Base-by-base conservation (phyloP, 2,113 vertebrate species). In the Limnothrissa miodon region DNA sequence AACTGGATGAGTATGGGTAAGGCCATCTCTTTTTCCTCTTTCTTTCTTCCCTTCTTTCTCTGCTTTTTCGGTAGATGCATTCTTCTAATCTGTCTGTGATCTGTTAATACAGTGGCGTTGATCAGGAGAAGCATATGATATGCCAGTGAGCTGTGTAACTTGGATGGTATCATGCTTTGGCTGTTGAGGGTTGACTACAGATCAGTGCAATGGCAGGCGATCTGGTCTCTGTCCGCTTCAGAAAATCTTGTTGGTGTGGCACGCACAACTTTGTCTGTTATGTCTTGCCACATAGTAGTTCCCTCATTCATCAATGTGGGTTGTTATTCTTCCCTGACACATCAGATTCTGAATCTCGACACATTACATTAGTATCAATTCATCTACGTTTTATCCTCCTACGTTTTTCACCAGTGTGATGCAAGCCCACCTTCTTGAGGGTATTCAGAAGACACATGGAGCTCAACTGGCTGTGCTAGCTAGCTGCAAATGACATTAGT, bases 1-100 rank as follows among this genome's bases (percentile, higher is more conserved):
- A 21, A 5, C 53, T 83, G 39, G 80, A 45, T 83, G 70, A 83
- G 29, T 83, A 46, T 42, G 62, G 79, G 82, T 80, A 56, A 83
- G 81, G 23, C 33, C 53, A 33, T 80, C 79, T 39, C 82, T 59
- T 62, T 17, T 83, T 46, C 39, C 80, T 46, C 42, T 81, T 5
- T 53, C 51, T 23, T 56, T 23, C 21, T 1, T 23, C 19, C 21
- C 7, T 56, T 19, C 3, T 19, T 23, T 53, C 51, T 23, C 51
- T 23, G 4, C 17, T 53, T 21, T 19, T 53, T 53, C 46, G 13
- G 19, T 53, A 53, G 51, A 21, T 5, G 5, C 51, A 21, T 21
- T 53, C 23, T 19, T 23, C 51, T 5, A 19, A 23, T 53, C 19
- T 53, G 51, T 5, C 51, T 53, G 51, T 21, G 51, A 19, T 53